Evolutionary conservation across 2,888 invertebrate species (phyloP).

Genomic region (Trissonchulus latispiculum): DNA sequence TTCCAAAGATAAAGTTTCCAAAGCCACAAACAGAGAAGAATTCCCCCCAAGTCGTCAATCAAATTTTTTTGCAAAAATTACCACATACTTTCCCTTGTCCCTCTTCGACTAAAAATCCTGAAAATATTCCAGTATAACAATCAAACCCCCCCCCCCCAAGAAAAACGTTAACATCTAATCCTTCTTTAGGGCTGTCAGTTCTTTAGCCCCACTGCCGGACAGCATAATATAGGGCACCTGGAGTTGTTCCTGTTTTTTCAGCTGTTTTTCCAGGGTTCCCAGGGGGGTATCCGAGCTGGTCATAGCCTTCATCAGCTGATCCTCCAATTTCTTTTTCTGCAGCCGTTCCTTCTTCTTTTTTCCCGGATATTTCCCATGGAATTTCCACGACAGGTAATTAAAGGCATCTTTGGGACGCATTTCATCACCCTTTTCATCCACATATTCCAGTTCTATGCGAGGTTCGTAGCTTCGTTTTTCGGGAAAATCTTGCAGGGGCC

Average conservation of each 20-base stretch:
- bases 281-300: constrained; percentile 62
- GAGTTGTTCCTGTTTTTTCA: constrained; percentile 88
- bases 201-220: constrained; percentile 56
- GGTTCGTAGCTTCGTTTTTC: constrained; percentile 41
- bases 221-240: constrained; percentile 83
- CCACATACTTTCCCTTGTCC: too few relatives aligned
- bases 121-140: too few relatives aligned
- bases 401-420: constrained; percentile 93
- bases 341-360: constrained; percentile 96
- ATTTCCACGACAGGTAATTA: constrained; percentile 75
- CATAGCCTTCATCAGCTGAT: constrained; percentile 56
- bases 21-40: too few relatives aligned
- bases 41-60: too few relatives aligned
- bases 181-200: too few relatives aligned
- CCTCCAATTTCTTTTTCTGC: constrained; percentile 83
- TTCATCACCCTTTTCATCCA: constrained; percentile 85
- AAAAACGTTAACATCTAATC: too few relatives aligned
- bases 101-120: too few relatives aligned
- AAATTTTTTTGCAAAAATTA: too few relatives aligned
- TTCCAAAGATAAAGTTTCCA: too few relatives aligned
- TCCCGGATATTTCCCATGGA: constrained; percentile 97
- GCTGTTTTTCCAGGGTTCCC: constrained; percentile 81
- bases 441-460: constrained; percentile 87
- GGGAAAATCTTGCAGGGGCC: constrained; percentile 35
- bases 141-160: too few relatives aligned